Conservation (phyloP, 2,113 vertebrate genomes). For the Labrus mixtus region DNA sequence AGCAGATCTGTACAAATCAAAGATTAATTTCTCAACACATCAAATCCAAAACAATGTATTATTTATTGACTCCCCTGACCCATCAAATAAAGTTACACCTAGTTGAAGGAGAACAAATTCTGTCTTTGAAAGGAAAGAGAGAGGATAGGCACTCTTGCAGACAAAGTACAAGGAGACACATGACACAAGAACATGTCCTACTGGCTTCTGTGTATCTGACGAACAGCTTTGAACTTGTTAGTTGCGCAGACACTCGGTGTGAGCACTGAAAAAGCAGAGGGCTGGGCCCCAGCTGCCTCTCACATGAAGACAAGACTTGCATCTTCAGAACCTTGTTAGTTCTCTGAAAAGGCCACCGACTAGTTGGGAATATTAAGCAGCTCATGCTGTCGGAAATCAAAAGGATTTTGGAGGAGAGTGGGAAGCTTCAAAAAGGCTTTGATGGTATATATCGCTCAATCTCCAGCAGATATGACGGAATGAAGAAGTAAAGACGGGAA, state of each 20-base stretch:
- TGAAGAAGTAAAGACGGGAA: constrained; percentile 64
- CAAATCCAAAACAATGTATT: not conserved
- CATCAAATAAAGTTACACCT: not conserved
- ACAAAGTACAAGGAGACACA: constrained; percentile 35
- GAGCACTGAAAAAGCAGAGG: constrained; percentile 53
- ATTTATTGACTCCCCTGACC: not conserved
- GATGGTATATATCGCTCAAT: constrained; percentile 75
- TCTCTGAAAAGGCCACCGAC: constrained; percentile 82
- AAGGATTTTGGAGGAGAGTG: constrained; percentile 74
- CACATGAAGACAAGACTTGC: constrained; percentile 77
- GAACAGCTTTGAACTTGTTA: constrained; percentile 67
- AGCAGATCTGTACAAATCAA: not conserved
- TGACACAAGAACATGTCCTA: constrained; percentile 32
- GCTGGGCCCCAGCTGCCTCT: constrained; percentile 70
- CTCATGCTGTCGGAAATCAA: constrained; percentile 75
- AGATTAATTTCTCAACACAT: not conserved
- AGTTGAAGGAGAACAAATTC: not conserved
- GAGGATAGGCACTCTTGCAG: not conserved
- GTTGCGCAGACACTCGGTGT: constrained; percentile 56
- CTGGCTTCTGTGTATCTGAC: constrained; percentile 26
- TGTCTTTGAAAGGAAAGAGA: constrained; percentile 12
- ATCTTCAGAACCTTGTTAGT: constrained; percentile 80
- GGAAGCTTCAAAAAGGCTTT: constrained; percentile 73
- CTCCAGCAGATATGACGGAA: constrained; percentile 76
- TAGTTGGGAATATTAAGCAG: constrained; percentile 84